Base-by-base conservation (phyloP, 2,888 invertebrate species). In the Suillia variegata region DNA sequence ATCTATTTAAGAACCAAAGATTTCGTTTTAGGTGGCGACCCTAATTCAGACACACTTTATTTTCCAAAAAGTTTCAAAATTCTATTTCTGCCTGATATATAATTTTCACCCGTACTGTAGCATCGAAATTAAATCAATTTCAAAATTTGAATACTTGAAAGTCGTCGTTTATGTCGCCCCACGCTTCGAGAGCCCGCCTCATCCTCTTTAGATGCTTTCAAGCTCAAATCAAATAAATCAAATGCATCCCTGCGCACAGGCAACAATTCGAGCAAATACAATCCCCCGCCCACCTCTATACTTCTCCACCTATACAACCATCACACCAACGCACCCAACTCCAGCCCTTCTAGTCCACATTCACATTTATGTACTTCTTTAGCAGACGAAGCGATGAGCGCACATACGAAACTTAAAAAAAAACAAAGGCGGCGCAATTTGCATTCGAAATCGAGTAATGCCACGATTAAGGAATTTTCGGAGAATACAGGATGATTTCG, bases 381-480 rank as follows among this genome's bases (percentile, higher is more conserved):
- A n/a, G n/a, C n/a, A n/a, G n/a, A n/a, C n/a, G n/a, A n/a, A n/a
- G n/a, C 26, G 47, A 31, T 47, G 18, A 47, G 10, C 12, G n/a
- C 33, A 17, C 26, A 15, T 15, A 45, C 17, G 47, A 31, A 26
- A 13, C 20, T 12, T 6, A 20, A 24, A 15, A 24, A 18, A 45
- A 20, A 18, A 26, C 26, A 61, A 66, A 67, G 69, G 66, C 64
- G 68, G 65, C 66, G 64, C 66, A 70, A 71, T 71, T 71, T 73
- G 70, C 72, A 71, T 71, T 63, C 62, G 66, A 70, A 73, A 70
- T 70, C 67, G 68, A 64, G 65, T 69, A 70, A 63, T 70, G 54
- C 60, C 61, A 20, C 13, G 22, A 34, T 17, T 18, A 20, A n/a
- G 6, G 13, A 45, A 5, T 4, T 26, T 26, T 6, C 6, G 13